phyloP scores from a whole-genome alignment of 2,113 vertebrate species.

The Hiodon alosoides region DNA sequence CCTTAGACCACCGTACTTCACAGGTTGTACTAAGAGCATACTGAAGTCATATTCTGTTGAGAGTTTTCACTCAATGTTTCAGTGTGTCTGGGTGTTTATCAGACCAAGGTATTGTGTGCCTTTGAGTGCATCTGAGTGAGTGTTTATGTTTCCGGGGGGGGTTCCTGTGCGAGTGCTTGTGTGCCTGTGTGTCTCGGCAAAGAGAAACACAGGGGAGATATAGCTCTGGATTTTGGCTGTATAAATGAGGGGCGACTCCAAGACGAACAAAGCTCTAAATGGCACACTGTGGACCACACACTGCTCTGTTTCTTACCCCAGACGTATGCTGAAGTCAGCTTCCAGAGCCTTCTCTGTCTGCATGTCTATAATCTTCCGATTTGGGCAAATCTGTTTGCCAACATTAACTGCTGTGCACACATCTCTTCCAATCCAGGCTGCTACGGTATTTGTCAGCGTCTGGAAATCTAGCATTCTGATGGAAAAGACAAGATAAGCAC shows the following conservation, averaged over 20 bases:
- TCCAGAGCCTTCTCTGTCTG: neutral
- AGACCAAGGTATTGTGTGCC: neutral
- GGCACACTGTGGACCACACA: slow-evolving; percentile 4
- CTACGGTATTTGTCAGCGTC: no score
- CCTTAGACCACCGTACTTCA: neutral
- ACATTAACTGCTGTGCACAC: slow-evolving; percentile 17
- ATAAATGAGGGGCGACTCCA: slow-evolving; percentile 6
- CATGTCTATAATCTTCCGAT: neutral
- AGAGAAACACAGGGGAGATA: neutral
- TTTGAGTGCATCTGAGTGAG: neutral
- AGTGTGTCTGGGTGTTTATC: slow-evolving; percentile 8
- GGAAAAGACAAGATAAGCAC: no score
- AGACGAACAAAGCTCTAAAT: neutral
- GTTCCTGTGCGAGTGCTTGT: no score
- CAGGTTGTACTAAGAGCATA: neutral
- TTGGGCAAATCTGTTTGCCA: neutral
- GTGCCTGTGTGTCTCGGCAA: neutral
- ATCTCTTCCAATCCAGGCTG: no score
- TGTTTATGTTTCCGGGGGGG: neutral
- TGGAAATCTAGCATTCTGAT: no score
- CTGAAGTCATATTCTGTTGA: neutral
- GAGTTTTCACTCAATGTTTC: neutral
- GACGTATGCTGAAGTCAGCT: neutral
- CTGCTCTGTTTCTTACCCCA: slow-evolving; percentile 3
- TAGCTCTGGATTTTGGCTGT: slow-evolving; percentile 17